Evolutionary conservation across 2,888 invertebrate genomes (phyloP).

Genomic region (Cantharis nigra): DNA sequence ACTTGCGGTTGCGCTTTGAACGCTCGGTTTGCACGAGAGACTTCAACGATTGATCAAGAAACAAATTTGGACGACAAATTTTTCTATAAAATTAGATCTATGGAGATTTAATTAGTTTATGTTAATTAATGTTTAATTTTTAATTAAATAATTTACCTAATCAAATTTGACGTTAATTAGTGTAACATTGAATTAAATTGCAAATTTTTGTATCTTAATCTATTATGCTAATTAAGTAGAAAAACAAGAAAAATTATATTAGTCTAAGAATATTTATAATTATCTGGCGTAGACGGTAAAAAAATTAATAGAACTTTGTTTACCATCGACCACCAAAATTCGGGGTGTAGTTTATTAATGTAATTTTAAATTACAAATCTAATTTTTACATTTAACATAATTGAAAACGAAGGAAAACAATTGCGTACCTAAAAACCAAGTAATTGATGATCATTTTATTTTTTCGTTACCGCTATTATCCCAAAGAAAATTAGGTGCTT

Average conservation of each 20-base stretch:
- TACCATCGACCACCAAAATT: slow-evolving; percentile 10
- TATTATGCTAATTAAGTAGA: background rate
- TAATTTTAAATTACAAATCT: slow-evolving; percentile 35
- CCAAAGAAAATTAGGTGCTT: background rate
- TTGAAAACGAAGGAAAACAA: slow-evolving; percentile 42
- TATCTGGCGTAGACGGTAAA: background rate
- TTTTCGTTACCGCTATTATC: slow-evolving; percentile 29
- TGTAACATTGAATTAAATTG: background rate
- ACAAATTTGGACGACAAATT: background rate
- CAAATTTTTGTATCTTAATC: background rate
- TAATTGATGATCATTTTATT: slow-evolving; percentile 49
- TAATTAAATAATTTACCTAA: background rate
- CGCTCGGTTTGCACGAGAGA: background rate
- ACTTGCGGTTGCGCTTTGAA: background rate
- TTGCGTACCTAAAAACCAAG: slow-evolving; percentile 47
- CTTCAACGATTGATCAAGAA: background rate
- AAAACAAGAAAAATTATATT: background rate
- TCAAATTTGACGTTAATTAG: slow-evolving; percentile 3
- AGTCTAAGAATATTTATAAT: background rate
- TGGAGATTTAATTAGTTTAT: background rate
- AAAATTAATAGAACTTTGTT: background rate
- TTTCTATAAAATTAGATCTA: background rate
- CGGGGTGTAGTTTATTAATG: slow-evolving; percentile 22
- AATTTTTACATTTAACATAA: slow-evolving; percentile 41
- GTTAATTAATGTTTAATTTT: background rate